phyloP scores from a whole-genome alignment of 2,888 invertebrate genomes.

The Ethmia dodecea region DNA sequence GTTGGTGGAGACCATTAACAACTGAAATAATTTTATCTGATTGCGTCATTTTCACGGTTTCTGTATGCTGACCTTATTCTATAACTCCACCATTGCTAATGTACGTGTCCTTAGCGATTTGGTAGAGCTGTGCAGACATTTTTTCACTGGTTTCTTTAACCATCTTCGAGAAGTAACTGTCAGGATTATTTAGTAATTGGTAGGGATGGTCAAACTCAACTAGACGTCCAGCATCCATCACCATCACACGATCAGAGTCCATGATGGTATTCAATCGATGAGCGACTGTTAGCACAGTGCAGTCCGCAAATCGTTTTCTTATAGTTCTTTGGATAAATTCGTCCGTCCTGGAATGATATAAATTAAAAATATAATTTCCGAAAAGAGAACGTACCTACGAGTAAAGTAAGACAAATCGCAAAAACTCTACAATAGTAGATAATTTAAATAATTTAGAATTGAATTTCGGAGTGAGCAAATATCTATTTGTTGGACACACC shows the following conservation, averaged over 20 bases:
- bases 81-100: constrained; percentile 53
- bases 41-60: no score
- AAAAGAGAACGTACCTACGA: no score
- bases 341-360: constrained; percentile 81
- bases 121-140: constrained; percentile 63
- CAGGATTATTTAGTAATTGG: constrained; percentile 77
- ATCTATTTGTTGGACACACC: no score
- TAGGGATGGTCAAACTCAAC: constrained; percentile 86
- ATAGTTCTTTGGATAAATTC: constrained; percentile 91
- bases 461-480: no score
- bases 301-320: constrained; percentile 85
- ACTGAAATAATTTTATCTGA: no score
- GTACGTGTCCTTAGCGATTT: constrained; percentile 66
- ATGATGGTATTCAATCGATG: constrained; percentile 95
- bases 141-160: constrained; percentile 82
- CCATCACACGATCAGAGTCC: constrained; percentile 93
- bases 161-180: constrained; percentile 82
- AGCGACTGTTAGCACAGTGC: constrained; percentile 94
- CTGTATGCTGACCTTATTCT: constrained; percentile 43
- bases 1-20: no score
- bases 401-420: no score
- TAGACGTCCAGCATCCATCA: constrained; percentile 89
- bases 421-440: no score
- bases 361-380: background rate
- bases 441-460: no score